Evolutionary conservation across 2,888 invertebrate genomes (phyloP), one percentile per base, ranked within the genome.

Genomic region (Alentia gelatinosa): DNA sequence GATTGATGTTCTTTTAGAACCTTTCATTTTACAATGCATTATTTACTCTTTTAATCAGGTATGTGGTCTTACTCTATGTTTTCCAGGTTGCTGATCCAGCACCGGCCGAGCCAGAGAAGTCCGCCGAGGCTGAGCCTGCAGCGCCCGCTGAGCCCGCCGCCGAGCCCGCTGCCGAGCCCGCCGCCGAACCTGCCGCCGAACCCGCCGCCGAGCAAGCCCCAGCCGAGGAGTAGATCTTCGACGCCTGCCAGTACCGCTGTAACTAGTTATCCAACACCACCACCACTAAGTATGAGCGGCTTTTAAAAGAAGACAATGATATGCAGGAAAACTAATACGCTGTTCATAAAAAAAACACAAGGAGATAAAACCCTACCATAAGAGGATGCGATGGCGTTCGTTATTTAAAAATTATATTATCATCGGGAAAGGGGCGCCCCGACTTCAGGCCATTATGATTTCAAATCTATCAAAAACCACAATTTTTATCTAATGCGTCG

Each of bases 191-290:
- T n/a, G 84, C 88, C 9, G 88, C 37, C 50, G 88, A 88, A 88
- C 83, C 39, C 15, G 83, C 83, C 30, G 83, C 83, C 39, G 83
- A 83, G 83, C 39, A 83, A 39, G 40, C 83, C 9, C 83, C 83
- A 1, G 83, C 83, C 3, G 83, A 83, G 23, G 83, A 83, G 42
- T 39, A 83, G 26, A 39, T 35, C 7, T 19, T 19, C 47, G 7
- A 19, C 7, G 47, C 47, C 47, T 19, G 19, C 47, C 47, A 47
- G 9, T 19, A 47, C 47, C 47, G n/a, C n/a, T n/a, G n/a, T n/a
- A n/a, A n/a, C n/a, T n/a, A n/a, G n/a, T n/a, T n/a, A n/a, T 30
- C 68, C 26, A 15, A 12, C 68, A 68, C 68, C 68, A 68, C 68
- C 68, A 56, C 56, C 56, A 56, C 5, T n/a, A 56, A n/a, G n/a